Evolutionary conservation across 2,888 invertebrate species (phyloP), one percentile per base, ranked within the genome.

Genomic region (Schizaphis graminum): DNA sequence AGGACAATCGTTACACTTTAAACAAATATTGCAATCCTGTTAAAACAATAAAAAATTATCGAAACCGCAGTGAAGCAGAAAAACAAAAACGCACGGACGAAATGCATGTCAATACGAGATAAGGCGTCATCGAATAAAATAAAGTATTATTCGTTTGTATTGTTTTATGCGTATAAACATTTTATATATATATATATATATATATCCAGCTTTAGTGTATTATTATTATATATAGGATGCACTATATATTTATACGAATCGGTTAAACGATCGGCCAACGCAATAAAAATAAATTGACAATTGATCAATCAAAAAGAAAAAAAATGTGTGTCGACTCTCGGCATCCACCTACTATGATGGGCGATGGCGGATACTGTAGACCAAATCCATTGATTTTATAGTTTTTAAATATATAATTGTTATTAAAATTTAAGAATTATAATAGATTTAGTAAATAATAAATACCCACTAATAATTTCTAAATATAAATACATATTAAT

Each of bases 271-370:
- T 41, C 41, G 26, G 26, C 41, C 91, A 41, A 84, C 84, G 53
- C 8, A 41, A 67, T 90, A 87, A 47, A 87, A 49, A 87, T 57
- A 28, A 16, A 91, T 26, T 24, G 77, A 49, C 77, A 13, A 26
- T 91, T 35, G 77, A 77, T 77, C 77, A 53, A 67, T 90, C 67
- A 49, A 90, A 90, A 49, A 53, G 53, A 28, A 35, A 77, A 77
- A 77, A 67, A 35, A 77, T 1, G 2, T 77, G 21, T 21, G 21
- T 77, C 77, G 35, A 77, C 8, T 77, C 8, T 35, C 8, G 35
- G 21, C 21, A 35, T 77, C 21, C 28, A 26, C 77, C 77, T 21
- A 41, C 21, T 35, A 11, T 21, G 13, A 0, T 16, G 16, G 24
- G 4, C 7, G 13, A 0, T 16, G 16, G 24, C 8, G 28, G 28